Evolutionary conservation across 92 coral and sea anemone species (phyloP), one percentile per base, ranked within the genome.

Genomic region (Bergia sp.): DNA sequence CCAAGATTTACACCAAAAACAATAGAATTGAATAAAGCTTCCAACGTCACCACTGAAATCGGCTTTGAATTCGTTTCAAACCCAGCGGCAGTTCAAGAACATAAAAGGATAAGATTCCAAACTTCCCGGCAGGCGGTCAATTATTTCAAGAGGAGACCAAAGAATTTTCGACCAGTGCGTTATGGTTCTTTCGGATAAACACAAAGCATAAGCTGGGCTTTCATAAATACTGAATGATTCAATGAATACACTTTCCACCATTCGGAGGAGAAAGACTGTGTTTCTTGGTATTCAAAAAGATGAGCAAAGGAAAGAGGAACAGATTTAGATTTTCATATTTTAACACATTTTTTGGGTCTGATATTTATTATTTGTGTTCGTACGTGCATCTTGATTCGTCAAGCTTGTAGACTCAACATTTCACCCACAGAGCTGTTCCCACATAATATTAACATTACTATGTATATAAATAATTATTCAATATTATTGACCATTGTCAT

Each of bases 91-190:
- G 66, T n/a, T 44, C 80, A 29, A 37, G 37, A 12, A 81, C 45
- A 21, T 39, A 64, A 84, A 84, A 23, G 87, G 87, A 69, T 84
- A 21, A 84, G 55, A 69, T 71, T 38, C 53, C 78, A 69, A 69
- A 73, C 13, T 69, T 71, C 87, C 45, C 79, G 39, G 74, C 87
- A 71, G 87, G 87, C 75, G 87, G 87, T 84, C 87, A 69, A 69
- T 71, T 71, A 84, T 44, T 84, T 72, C 61, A 71, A 84, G 87
- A 84, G 78, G 43, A 50, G 78, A 84, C 75, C 79, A 84, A 84
- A 84, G 87, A 69, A 37, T 69, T 45, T 39, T 79, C 78, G 75
- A 79, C 43, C 87, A 44, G 65, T 84, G 87, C 58, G 79, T 84
- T 16, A 67, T 64, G 65, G 57, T 29, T 42, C 10, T 84, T 47